Conservation (phyloP, 2,888 invertebrate genomes). For the Lordiphosa fenestrarum region DNA sequence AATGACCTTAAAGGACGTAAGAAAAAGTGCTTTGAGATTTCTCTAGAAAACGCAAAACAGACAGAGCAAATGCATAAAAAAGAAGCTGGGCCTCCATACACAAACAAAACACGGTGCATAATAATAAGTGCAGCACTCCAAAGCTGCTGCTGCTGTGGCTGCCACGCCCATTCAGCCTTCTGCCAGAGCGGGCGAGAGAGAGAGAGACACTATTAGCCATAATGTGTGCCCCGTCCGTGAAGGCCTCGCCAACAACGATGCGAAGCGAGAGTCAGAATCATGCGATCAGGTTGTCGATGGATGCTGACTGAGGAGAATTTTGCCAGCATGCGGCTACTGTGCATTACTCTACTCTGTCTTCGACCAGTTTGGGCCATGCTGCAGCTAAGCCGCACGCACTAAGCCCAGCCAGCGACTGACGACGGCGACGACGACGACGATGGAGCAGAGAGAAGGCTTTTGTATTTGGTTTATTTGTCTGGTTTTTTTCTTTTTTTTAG, state of each 20-base stretch:
- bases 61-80: slow-evolving; percentile 34
- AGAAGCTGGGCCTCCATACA: slow-evolving; percentile 20
- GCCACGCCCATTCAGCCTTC: slow-evolving; percentile 43
- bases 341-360: slow-evolving; percentile 28
- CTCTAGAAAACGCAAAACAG: slow-evolving; percentile 53
- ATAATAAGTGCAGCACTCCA: slow-evolving; percentile 69
- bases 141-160: slow-evolving; percentile 31
- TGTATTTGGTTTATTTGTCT: slow-evolving; percentile 63
- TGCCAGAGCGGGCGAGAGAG: slow-evolving; percentile 19
- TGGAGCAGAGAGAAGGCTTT: slow-evolving; percentile 45
- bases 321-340: slow-evolving; percentile 44
- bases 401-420: slow-evolving; percentile 37
- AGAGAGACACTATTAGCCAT: slow-evolving; percentile 59
- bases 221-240: slow-evolving; percentile 49
- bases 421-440: slow-evolving; percentile 32
- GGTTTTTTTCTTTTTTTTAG: slow-evolving; percentile 20
- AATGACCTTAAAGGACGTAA: slow-evolving; percentile 78
- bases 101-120: slow-evolving; percentile 43
- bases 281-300: slow-evolving; percentile 21
- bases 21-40: slow-evolving; percentile 58
- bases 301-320: slow-evolving; percentile 33
- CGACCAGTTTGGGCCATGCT: slow-evolving; percentile 55
- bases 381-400: slow-evolving; percentile 73
- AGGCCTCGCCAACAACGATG: slow-evolving; percentile 24
- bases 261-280: slow-evolving; percentile 8